These are phyloP conservation scores for Pogonognathellus flavescens DNA, from an alignment of 1,140 invertebrate species.

Conservation along the genomic window DNA sequence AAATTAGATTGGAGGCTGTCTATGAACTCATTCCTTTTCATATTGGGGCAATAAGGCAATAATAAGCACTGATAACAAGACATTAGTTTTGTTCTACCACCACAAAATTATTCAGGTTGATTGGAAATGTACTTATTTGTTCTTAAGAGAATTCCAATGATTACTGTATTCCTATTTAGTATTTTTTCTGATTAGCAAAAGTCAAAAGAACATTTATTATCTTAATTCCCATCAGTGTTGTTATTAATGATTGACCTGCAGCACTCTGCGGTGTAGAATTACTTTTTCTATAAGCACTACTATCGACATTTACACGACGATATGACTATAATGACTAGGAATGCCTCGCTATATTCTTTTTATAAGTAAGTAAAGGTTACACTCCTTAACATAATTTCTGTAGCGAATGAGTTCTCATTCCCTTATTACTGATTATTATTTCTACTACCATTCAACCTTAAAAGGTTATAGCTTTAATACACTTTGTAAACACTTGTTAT, in stretches of 20 bases:
- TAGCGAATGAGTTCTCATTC: constrained; percentile 15
- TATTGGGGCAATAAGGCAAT: too few relatives aligned
- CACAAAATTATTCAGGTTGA: not conserved
- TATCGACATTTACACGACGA: not conserved
- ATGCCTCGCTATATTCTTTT: not conserved
- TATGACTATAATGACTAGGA: too few relatives aligned
- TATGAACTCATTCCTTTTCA: too few relatives aligned
- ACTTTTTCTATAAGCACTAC: not conserved
- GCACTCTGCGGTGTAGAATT: not conserved
- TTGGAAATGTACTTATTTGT: constrained; percentile 49
- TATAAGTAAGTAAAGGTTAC: not conserved
- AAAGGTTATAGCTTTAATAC: too few relatives aligned
- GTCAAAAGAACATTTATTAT: constrained; percentile 19
- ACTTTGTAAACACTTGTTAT: not conserved
- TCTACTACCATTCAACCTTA: too few relatives aligned
- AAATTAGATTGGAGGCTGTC: too few relatives aligned
- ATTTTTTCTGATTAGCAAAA: constrained; percentile 16
- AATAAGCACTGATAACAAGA: too few relatives aligned
- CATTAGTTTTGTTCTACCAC: too few relatives aligned
- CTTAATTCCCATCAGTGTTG: not conserved
- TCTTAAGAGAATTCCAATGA: not conserved
- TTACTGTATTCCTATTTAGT: constrained; percentile 24
- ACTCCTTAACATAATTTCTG: not conserved
- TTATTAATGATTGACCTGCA: constrained; percentile 12
- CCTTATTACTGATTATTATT: not conserved